Evolutionary conservation across 2,113 vertebrate genomes (phyloP).

Genomic region (Myiopsitta monachus): DNA sequence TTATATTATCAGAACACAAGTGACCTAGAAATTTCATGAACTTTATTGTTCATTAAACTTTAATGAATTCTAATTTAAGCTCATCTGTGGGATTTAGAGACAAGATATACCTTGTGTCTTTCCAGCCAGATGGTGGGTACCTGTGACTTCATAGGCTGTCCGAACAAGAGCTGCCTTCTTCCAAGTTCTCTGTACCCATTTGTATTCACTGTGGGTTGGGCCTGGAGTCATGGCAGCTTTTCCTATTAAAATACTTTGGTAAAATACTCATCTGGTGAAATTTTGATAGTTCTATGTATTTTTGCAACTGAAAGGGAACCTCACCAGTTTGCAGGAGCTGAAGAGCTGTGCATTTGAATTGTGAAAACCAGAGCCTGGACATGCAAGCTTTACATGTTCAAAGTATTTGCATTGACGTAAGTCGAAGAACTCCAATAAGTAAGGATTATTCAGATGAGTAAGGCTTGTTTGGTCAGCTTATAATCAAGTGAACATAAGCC

Average conservation of each 20-base stretch:
- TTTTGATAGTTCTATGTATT: not conserved
- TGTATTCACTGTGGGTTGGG: not conserved
- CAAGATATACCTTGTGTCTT: not conserved
- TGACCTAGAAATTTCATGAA: not conserved
- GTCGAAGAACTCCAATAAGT: not conserved
- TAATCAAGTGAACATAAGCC: not conserved
- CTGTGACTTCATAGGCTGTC: not conserved
- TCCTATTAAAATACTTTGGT: accelerated
- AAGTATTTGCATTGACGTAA: not conserved
- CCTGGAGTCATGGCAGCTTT: not conserved
- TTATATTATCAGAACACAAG: not conserved
- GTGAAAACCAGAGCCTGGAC: not conserved
- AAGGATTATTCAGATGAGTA: not conserved
- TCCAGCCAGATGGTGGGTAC: not conserved
- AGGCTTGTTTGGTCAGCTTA: not conserved
- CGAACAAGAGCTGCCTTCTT: not conserved
- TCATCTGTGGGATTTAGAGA: not conserved
- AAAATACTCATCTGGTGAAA: not conserved
- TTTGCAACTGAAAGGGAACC: not conserved
- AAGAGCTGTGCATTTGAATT: not conserved
- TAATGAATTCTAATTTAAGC: not conserved
- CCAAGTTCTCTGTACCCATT: not conserved
- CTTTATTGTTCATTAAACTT: not conserved
- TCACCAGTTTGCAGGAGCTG: not conserved
- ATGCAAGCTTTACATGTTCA: not conserved